phyloP scores from a whole-genome alignment of 1,140 invertebrate genomes.

The Melanaphis sacchari region DNA sequence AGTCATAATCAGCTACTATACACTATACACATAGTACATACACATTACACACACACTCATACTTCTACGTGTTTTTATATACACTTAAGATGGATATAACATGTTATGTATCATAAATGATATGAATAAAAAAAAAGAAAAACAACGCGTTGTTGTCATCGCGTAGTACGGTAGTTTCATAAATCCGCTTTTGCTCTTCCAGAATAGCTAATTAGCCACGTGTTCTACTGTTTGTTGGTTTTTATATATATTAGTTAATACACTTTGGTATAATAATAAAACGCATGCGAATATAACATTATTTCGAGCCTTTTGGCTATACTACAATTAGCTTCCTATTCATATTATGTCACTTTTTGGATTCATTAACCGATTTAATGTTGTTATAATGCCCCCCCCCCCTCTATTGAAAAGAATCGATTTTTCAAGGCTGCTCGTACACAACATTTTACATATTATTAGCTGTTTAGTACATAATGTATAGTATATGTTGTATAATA shows the following conservation, averaged over 20 bases:
- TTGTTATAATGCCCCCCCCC: neutral
- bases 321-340: conserved; percentile 19
- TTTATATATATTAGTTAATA: neutral
- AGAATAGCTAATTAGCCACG: conserved; percentile 44
- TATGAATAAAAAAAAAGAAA: neutral
- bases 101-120: neutral
- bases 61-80: neutral
- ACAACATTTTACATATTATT: neutral
- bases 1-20: neutral
- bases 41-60: neutral
- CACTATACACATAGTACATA: neutral
- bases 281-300: neutral
- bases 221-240: neutral
- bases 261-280: neutral
- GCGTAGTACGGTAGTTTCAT: neutral
- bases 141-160: conserved; percentile 25
- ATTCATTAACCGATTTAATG: neutral
- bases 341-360: neutral
- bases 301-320: neutral
- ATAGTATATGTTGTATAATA: neutral
- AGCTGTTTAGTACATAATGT: neutral
- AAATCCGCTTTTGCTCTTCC: neutral
- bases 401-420: neutral
- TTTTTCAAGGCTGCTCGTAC: neutral
- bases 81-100: neutral